Base-by-base conservation (phyloP, 2,113 vertebrate species). In the Rhinolophus sinicus region DNA sequence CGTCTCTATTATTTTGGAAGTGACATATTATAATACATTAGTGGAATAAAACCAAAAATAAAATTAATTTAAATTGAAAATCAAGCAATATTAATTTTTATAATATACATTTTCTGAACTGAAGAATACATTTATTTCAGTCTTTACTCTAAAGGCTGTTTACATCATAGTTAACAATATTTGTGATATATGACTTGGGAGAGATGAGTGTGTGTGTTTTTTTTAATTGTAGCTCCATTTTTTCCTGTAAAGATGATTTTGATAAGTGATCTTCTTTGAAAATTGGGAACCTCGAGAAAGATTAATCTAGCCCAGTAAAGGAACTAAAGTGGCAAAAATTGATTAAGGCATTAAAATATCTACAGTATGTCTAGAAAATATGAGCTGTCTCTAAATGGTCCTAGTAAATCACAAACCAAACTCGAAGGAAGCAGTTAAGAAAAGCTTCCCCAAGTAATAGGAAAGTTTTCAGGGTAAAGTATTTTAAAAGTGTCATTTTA, bases 321-420 rank as follows among this genome's bases (percentile, higher is more conserved):
- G 77, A 97, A 94, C 98, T 98, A 97, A 98, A 98, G 98, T 97
- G 98, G 98, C 97, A 97, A 97, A 97, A 98, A 98, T 98, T 98
- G 98, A 98, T 98, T 98, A 98, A 98, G 95, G 80, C 97, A 98
- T 98, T 98, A 98, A 98, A 98, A 98, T 97, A 97, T 92, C 95
- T 97, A 97, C 95, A 97, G 92, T 97, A 93, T 95, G 97, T 97
- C 95, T 95, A 97, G 97, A 97, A 98, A 98, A 98, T 97, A 98
- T 97, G 98, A 97, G 95, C 97, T 97, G 94, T 97, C 96, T 97
- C 97, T 93, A 97, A 98, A 96, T 97, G 97, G 96, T 84, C 97
- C 93, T 65, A 88, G 97, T 98, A 97, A 98, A 98, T 98, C 97
- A 97, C 94, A 92, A 95, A 80, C 83, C 64, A 93, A 97, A 97